A percentile compares a stretch with the other conserved stretches of the same genome.
Conservation (phyloP, 2,888 invertebrate genomes). For the Gonocerus acuteangulatus region DNA sequence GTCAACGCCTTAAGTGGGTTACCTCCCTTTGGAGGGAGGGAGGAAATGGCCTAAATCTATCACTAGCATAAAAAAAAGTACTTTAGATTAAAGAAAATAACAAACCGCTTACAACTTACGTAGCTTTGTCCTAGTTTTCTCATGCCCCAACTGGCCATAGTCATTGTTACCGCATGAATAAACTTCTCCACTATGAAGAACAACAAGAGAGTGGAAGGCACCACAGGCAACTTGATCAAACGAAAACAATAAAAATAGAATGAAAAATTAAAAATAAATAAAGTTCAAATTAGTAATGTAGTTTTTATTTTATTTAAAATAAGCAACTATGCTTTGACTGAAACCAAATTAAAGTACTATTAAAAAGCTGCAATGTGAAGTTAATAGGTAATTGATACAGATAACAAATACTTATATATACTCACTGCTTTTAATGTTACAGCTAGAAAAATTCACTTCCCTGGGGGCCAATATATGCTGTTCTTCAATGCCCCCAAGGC, state of each 20-base stretch:
- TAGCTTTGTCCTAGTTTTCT: slow-evolving; percentile 39
- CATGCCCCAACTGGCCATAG: slow-evolving; percentile 80
- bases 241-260: slow-evolving; percentile 37
- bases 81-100: no score
- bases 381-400: no score
- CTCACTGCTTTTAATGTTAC: slow-evolving; percentile 45
- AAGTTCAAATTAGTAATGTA: background rate
- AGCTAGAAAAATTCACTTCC: slow-evolving; percentile 44
- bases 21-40: no score
- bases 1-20: no score
- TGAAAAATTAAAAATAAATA: background rate
- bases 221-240: slow-evolving; percentile 79
- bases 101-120: slow-evolving; percentile 33
- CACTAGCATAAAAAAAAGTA: no score
- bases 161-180: slow-evolving; percentile 92
- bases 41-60: no score
- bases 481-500: slow-evolving; percentile 68
- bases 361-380: no score
- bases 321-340: background rate
- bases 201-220: slow-evolving; percentile 69
- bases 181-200: slow-evolving; percentile 68
- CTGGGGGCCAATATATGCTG: slow-evolving; percentile 51
- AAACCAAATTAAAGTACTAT: background rate
- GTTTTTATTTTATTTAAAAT: background rate
- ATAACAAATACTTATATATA: no score